phyloP scores from a whole-genome alignment of 2,113 vertebrate genomes.

The Percina caprodes region DNA sequence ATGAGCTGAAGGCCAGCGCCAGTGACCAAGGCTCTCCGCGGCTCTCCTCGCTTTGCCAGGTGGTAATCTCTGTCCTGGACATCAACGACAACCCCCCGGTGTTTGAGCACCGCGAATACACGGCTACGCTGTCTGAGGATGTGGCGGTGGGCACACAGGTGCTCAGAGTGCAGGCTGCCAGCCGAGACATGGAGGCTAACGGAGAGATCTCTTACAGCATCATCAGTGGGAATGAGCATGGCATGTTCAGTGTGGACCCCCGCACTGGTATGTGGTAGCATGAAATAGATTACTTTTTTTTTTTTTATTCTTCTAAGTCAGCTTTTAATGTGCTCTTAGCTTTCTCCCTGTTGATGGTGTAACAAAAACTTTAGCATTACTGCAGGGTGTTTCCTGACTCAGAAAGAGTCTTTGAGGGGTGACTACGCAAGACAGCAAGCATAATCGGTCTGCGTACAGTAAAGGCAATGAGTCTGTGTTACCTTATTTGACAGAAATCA shows the following conservation, averaged over 20 bases:
- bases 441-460: too few species aligned
- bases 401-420: too few species aligned
- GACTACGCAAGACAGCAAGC: too few species aligned
- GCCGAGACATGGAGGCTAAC: slow-evolving; percentile 91
- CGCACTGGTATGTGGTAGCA: slow-evolving; percentile 85
- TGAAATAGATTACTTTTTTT: too few species aligned
- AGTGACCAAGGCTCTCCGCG: slow-evolving; percentile 90
- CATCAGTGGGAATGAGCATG: slow-evolving; percentile 93
- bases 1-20: slow-evolving; percentile 88
- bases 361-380: background rate
- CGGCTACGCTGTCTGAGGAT: slow-evolving; percentile 89
- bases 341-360: background rate
- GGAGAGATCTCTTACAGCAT: slow-evolving; percentile 94
- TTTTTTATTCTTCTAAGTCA: background rate
- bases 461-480: too few species aligned
- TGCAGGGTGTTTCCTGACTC: too few species aligned
- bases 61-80: slow-evolving; percentile 92
- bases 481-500: too few species aligned
- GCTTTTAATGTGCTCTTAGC: background rate
- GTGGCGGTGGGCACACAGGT: slow-evolving; percentile 88
- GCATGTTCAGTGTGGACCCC: slow-evolving; percentile 93
- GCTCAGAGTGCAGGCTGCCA: slow-evolving; percentile 93
- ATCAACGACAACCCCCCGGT: slow-evolving; percentile 98
- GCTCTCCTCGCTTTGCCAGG: slow-evolving; percentile 85
- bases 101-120: slow-evolving; percentile 95